phyloP scores from a whole-genome alignment of 2,797 vertebrate genomes.

The Takifugu rubripes region DNA sequence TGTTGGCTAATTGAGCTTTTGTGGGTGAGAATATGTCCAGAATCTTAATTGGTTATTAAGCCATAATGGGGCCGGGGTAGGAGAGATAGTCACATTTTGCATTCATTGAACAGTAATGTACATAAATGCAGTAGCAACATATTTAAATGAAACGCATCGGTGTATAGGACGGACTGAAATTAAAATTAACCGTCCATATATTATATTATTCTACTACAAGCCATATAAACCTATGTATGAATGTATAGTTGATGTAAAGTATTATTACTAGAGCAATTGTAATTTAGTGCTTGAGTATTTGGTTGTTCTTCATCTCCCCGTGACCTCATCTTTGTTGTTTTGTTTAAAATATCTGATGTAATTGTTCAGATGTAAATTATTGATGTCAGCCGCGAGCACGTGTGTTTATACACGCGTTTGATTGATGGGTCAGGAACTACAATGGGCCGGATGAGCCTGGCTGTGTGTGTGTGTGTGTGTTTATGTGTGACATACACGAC shows the following conservation, averaged over 20 bases:
- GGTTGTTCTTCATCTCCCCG: no score
- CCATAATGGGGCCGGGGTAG: neutral
- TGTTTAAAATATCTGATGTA: neutral
- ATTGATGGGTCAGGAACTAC: constrained; percentile 74
- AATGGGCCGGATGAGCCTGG: constrained; percentile 51
- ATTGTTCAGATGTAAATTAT: neutral
- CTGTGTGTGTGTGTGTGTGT: constrained; percentile 24
- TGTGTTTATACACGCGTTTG: constrained; percentile 42
- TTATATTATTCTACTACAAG: no score
- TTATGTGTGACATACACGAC: constrained; percentile 58
- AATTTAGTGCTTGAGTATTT: no score
- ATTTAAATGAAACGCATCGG: no score
- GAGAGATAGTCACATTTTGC: no score
- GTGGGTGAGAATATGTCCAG: constrained; percentile 11
- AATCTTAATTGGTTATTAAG: constrained; percentile 1
- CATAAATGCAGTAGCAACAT: no score
- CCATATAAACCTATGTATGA: no score
- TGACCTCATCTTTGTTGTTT: no score
- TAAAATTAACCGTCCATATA: neutral
- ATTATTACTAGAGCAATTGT: no score
- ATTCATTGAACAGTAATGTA: no score
- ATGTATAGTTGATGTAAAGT: no score
- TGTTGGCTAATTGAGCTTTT: constrained; percentile 41
- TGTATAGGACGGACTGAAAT: neutral
- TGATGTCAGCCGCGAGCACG: constrained; percentile 7